Conservation (phyloP, 30 jellyfish, hydroid and myxozoan species). For the Cassiopea xamachana region DNA sequence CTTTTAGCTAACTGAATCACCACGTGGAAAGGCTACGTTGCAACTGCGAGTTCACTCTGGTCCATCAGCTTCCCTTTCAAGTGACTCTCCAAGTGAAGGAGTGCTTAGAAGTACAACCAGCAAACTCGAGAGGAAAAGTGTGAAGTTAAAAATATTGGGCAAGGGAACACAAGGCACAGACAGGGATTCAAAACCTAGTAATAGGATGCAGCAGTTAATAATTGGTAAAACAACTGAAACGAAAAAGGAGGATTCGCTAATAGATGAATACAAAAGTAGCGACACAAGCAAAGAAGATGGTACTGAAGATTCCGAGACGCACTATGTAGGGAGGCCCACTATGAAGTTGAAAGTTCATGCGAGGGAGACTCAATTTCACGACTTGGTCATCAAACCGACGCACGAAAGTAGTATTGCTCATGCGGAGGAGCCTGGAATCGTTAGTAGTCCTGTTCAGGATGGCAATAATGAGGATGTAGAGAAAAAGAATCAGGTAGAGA, state of each 20-base stretch:
- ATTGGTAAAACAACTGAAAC: constrained; percentile 40
- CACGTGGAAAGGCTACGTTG: not conserved
- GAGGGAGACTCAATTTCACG: not conserved
- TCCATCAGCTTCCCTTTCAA: not conserved
- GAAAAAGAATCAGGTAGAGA: not conserved
- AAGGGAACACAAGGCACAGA: not conserved
- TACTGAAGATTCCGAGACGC: not conserved
- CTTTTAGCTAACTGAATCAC: not conserved
- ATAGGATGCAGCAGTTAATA: constrained; percentile 47
- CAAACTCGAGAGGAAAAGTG: not conserved
- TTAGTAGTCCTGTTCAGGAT: not conserved
- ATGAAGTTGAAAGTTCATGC: not conserved
- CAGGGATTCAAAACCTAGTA: constrained; percentile 45
- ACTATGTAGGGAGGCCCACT: not conserved
- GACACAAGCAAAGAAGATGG: constrained; percentile 33
- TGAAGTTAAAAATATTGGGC: constrained; percentile 38
- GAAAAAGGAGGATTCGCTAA: constrained; percentile 57
- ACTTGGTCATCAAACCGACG: not conserved
- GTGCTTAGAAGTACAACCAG: not conserved
- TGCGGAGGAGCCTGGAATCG: not conserved
- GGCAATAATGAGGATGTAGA: not conserved
- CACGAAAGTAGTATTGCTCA: not conserved
- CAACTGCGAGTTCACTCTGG: not conserved
- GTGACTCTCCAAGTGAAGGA: not conserved
- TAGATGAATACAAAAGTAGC: constrained; percentile 47